These are phyloP conservation scores for Geopemphigus sp. DNA, from an alignment of 1,140 invertebrate species.

Conservation along the genomic window DNA sequence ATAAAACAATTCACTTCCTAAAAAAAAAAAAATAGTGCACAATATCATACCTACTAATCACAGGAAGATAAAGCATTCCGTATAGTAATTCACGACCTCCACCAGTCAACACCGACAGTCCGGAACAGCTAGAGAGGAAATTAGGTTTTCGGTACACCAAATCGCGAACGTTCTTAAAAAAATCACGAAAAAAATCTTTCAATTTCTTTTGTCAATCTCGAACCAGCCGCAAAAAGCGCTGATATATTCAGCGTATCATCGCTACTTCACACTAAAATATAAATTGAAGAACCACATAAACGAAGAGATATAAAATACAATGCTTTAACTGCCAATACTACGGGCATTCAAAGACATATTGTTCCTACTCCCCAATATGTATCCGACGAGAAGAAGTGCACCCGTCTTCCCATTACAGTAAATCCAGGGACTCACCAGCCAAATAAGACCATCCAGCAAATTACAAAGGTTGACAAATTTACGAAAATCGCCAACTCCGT, in stretches of 20 bases:
- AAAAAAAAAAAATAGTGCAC: background rate
- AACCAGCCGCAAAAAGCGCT: slow-evolving; percentile 54
- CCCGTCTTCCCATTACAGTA: slow-evolving; percentile 55
- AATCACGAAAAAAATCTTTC: slow-evolving; percentile 51
- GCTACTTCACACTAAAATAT: slow-evolving; percentile 53
- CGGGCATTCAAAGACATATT: slow-evolving; percentile 55
- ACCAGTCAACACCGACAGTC: slow-evolving; percentile 3
- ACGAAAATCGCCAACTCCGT: slow-evolving; percentile 16
- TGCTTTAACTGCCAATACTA: slow-evolving; percentile 55
- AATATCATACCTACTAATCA: slow-evolving; percentile 54
- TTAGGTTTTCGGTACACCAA: slow-evolving; percentile 7
- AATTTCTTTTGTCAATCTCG: no score
- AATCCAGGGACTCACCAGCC: slow-evolving; percentile 53
- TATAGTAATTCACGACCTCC: slow-evolving; percentile 18
- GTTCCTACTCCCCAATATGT: slow-evolving; percentile 51
- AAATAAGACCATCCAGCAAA: slow-evolving; percentile 55
- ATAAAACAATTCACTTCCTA: background rate
- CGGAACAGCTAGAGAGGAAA: background rate
- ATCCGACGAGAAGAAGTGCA: slow-evolving; percentile 56
- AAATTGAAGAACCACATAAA: slow-evolving; percentile 53
- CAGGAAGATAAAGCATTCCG: slow-evolving; percentile 54
- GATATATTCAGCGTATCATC: slow-evolving; percentile 53
- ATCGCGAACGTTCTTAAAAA: slow-evolving; percentile 27
- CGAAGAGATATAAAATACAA: slow-evolving; percentile 54
- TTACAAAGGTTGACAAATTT: slow-evolving; percentile 54